A percentile compares a stretch with the other conserved stretches of the same genome.
These are phyloP conservation scores for Leucosticte australis DNA, from an alignment of 2,113 vertebrate genomes.

Conservation along the genomic window DNA sequence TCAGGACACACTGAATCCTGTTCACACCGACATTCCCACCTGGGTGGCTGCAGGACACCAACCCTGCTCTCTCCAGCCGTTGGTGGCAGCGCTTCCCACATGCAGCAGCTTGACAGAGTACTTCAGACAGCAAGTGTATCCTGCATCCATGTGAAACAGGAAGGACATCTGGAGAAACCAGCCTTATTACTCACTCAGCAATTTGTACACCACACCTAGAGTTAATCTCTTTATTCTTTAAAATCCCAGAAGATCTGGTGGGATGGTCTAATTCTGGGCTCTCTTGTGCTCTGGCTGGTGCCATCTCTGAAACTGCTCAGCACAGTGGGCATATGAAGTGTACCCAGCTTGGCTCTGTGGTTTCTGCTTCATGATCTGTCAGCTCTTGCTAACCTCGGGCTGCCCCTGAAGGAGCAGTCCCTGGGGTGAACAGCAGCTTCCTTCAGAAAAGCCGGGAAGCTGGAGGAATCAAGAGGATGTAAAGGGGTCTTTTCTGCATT, in stretches of 20 bases:
- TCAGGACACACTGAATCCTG: not conserved
- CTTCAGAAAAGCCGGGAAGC: not conserved
- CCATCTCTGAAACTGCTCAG: not conserved
- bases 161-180: not conserved
- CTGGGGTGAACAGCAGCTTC: not conserved
- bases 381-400: not conserved
- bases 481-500: not conserved
- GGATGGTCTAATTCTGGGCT: not conserved
- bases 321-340: rapidly evolving
- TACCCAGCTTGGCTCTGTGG: not conserved
- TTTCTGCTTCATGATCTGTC: not conserved
- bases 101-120: not conserved
- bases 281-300: not conserved
- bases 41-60: not conserved
- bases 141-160: not conserved
- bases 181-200: not conserved
- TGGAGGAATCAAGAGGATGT: not conserved
- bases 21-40: not conserved
- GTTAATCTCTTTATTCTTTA: not conserved
- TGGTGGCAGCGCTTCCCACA: not conserved
- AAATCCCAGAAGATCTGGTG: not conserved
- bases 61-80: rapidly evolving
- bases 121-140: rapidly evolving
- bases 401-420: not conserved
- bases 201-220: not conserved